Base-by-base conservation (phyloP, 1,140 invertebrate genomes). In the Lerema accius region DNA sequence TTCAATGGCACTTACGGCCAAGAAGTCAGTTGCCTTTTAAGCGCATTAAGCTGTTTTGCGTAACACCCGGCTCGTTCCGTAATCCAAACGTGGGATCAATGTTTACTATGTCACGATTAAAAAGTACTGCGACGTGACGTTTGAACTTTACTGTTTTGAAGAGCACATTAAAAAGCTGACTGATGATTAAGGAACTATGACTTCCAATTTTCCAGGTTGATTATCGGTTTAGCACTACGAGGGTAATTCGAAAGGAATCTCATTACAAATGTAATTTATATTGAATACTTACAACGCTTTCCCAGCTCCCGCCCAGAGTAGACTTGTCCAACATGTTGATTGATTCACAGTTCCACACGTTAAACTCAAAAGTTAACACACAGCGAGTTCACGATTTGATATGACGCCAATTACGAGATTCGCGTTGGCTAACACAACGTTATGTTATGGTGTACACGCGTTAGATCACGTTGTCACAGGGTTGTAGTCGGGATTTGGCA, bases 221-320 rank as follows among this genome's bases (percentile, higher is more conserved):
- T n/a, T n/a, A n/a, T n/a, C n/a, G n/a, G n/a, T n/a, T n/a, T n/a
- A n/a, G n/a, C n/a, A n/a, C n/a, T n/a, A n/a, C n/a, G n/a, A n/a
- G n/a, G n/a, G n/a, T n/a, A n/a, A n/a, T n/a, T n/a, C n/a, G n/a
- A n/a, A n/a, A n/a, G n/a, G n/a, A n/a, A n/a, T n/a, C n/a, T n/a
- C n/a, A n/a, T n/a, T n/a, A n/a, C n/a, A n/a, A n/a, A n/a, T n/a
- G n/a, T n/a, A n/a, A n/a, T 45, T 45, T 43, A 62, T 14, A 9
- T 37, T 13, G 26, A 48, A 45, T 63, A 89, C 87, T 82, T 80
- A 90, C 87, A 78, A 90, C 86, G 68, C 86, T 90, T 69, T 90
- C 87, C 87, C 86, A 89, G 80, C 87, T 90, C 69, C 82, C 87
- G 39, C 87, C 87, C 37, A 90, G 48, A 51, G 83, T 79, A 7